A percentile compares a stretch with the other conserved stretches of the same genome.
Conservation (phyloP, 2,797 vertebrate genomes). For the Todus mexicanus region DNA sequence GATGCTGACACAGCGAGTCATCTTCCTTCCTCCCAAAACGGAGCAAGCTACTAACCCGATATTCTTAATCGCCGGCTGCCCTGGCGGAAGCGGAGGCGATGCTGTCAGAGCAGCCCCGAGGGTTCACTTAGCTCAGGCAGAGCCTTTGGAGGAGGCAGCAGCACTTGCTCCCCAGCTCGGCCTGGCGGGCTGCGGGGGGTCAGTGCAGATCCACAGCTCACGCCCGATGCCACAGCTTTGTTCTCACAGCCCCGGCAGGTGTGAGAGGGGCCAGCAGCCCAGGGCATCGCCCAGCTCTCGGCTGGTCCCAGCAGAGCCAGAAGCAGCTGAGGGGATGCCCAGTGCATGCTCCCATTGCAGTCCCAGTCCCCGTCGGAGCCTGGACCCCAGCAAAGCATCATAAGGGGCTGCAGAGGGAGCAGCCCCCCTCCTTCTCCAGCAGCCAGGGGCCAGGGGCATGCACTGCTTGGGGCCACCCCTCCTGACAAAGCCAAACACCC, state of each 20-base stretch:
- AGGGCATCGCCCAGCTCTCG: not conserved
- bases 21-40: not conserved
- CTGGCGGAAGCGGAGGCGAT: not conserved
- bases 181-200: not conserved
- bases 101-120: conserved; percentile 13
- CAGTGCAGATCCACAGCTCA: not conserved
- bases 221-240: not conserved
- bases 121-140: not conserved
- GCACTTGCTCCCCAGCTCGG: not conserved
- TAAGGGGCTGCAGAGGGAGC: too few relatives aligned
- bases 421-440: not conserved
- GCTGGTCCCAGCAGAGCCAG: not conserved
- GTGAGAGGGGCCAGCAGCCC: rapidly evolving
- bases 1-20: not conserved
- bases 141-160: not conserved
- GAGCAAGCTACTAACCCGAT: not conserved
- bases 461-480: not conserved
- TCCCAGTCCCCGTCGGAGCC: rapidly evolving
- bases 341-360: not conserved
- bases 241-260: not conserved
- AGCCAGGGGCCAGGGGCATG: not conserved
- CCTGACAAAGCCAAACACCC: not conserved
- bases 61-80: not conserved
- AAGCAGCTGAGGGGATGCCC: not conserved
- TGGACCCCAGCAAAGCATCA: not conserved